Percentiles rank a stretch among this genome's conserved stretches.
Conservation (phyloP, 2,113 vertebrate species). For the Galemys pyrenaicus region DNA sequence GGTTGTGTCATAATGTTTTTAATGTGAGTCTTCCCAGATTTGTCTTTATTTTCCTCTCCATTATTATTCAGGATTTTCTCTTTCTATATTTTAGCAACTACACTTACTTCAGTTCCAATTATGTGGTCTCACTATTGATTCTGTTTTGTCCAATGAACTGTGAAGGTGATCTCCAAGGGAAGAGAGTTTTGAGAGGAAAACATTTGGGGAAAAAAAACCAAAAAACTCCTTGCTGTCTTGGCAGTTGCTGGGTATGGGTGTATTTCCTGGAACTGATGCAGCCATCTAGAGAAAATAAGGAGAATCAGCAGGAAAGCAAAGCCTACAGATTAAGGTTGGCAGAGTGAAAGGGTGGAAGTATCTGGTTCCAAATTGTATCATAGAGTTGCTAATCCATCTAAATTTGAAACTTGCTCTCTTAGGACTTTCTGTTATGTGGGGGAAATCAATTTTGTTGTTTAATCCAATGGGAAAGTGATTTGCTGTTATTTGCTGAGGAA, state of each 20-base stretch:
- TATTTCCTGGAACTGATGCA: not conserved
- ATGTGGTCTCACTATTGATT: conserved; percentile 3
- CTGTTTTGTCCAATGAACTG: conserved; percentile 45
- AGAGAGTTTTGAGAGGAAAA: not conserved
- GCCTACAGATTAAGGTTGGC: not conserved
- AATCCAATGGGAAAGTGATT: not conserved
- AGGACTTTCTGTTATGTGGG: not conserved
- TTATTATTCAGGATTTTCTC: not conserved
- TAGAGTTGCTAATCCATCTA: not conserved
- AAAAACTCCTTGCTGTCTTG: not conserved
- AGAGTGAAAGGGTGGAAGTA: not conserved
- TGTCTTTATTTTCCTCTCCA: not conserved
- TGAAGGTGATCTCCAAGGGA: conserved; percentile 21
- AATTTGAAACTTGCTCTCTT: conserved; percentile 32
- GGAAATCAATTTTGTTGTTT: conserved; percentile 28
- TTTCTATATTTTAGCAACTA: not conserved
- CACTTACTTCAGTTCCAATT: conserved; percentile 24
- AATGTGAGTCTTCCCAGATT: not conserved
- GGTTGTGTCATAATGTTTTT: not conserved
- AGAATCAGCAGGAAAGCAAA: not conserved
- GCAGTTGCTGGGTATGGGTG: not conserved
- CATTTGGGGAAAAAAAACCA: not conserved
- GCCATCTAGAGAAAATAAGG: not conserved
- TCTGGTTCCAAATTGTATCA: conserved; percentile 12
- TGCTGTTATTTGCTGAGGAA: not conserved